Evolutionary conservation across 2,888 invertebrate genomes (phyloP), one percentile per base, ranked within the genome.

Genomic region (Pollenia griseotomentosa): DNA sequence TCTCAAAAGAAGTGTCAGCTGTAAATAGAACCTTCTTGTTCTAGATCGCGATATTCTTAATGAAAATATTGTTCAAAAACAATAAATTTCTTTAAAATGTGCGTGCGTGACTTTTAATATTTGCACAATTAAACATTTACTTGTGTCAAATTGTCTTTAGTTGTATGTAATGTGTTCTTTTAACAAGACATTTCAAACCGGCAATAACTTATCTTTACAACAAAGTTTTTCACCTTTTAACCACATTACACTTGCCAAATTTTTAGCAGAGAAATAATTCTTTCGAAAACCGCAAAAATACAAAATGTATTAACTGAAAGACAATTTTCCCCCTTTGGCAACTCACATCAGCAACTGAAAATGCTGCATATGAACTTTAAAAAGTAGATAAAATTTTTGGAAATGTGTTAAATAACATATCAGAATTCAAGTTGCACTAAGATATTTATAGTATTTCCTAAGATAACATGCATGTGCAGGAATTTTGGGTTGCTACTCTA

Each of bases 251-350:
- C 40, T 33, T 46, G 12, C 40, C 48, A 16, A 57, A n/a, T 59
- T 48, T 19, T 33, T 48, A 40, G 51, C 23, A 68, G 57, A 59
- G 59, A 46, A 51, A 59, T 14, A 12, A 48, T 68, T 68, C 68
- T 78, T 19, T 10, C n/a, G 19, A 59, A 68, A 79, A 48, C 57
- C 78, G 10, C 48, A 68, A 68, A 78, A 48, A 59, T 79, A 48
- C 59, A 19, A 48, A 68, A 59, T 63, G 40, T 33, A 19, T 68
- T 59, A 23, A 59, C 14, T 4, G 9, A 48, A 61, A 46, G 61
- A 14, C 14, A 71, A 61, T 66, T 48, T 57, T 12, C 12, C 46
- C 3, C 5, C 33, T 6, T 33, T 33, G 6, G 6, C 33, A 33
- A 33, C 33, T 33, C 33, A 33, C 6, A 33, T 0, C 46, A 51